Base-by-base conservation (phyloP, 2,113 vertebrate genomes). In the Saccopteryx bilineata region DNA sequence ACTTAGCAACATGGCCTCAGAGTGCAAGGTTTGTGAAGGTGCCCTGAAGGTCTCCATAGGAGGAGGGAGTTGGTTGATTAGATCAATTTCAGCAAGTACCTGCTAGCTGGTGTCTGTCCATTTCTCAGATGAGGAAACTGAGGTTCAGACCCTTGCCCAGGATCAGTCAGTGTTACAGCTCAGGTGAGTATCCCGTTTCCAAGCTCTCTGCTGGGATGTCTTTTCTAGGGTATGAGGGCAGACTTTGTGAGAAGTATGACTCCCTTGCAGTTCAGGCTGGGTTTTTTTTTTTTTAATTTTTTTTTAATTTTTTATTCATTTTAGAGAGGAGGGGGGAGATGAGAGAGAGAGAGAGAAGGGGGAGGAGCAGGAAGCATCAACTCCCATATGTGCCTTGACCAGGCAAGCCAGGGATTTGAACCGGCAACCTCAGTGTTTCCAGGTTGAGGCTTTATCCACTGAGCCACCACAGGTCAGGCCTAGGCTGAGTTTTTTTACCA, bases 61-160 rank as follows among this genome's bases (percentile, higher is more conserved):
- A 58, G 61, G n/a, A 69, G 39, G 10, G 2, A 63, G 3, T 39
- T 39, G 10, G 8, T 39, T 76, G 86, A 71, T 31, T 9, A 63
- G 48, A 48, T 26, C 69, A 50, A 39, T 18, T 46, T 65, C 48
- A 33, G 18, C 8, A 23, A 74, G 66, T 46, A 6, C 54, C 63
- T 48, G 2, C 31, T 28, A 61, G 58, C 21, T 13, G 26, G 39
- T 23, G 2, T 24, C 31, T 74, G n/a, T 46, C 75, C 63, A 17
- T 75, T 94, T 84, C 76, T 88, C 90, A 91, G 89, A 76, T 71
- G 79, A 71, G 90, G 14, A 93, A 54, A 95, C 39, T 15, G 76
- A 84, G 81, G 23, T 71, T 87, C 33, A 28, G 60, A 28, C 1
- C 60, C 78, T 81, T 24, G 10, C 65, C 71, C 18, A 39, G 54